Conservation (phyloP, 2,797 vertebrate genomes). For the Clarias platycephalus region DNA sequence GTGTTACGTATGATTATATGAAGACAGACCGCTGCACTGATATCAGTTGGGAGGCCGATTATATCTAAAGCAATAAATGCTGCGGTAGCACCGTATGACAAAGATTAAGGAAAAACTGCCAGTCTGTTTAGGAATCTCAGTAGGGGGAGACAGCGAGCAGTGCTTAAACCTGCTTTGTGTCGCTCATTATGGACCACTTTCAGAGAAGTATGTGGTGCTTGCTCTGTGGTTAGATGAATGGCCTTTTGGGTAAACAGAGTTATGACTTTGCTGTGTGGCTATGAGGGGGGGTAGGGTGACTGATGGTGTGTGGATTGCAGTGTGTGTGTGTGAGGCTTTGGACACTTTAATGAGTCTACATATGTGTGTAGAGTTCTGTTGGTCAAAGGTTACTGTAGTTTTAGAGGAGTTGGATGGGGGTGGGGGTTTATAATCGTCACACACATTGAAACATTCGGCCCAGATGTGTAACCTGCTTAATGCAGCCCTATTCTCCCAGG, state of each 20-base stretch:
- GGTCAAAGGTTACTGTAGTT: conserved; percentile 26
- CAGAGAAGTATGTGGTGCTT: conserved; percentile 23
- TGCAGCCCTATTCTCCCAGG: neutral
- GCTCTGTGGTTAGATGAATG: conserved; percentile 5
- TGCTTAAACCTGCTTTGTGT: neutral
- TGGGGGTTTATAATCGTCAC: neutral
- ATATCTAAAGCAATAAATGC: neutral
- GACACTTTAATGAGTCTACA: conserved; percentile 4
- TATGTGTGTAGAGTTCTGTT: conserved; percentile 23
- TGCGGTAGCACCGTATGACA: neutral
- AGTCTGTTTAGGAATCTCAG: conserved; percentile 19
- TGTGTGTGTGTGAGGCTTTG: conserved; percentile 26
- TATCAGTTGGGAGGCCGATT: neutral
- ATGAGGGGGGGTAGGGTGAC: conserved; percentile 8
- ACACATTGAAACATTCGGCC: conserved; percentile 4
- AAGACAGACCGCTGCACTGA: neutral
- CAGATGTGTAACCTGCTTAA: conserved; percentile 20
- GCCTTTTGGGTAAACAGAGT: conserved; percentile 14
- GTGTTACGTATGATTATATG: neutral
- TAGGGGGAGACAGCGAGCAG: conserved; percentile 51
- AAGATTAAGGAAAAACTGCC: neutral
- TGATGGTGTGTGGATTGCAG: neutral
- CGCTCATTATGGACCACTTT: conserved; percentile 6
- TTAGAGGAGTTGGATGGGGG: neutral
- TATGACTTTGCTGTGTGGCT: conserved; percentile 9